Percentiles rank a stretch among this genome's conserved stretches.
phyloP scores from a whole-genome alignment of 2,113 vertebrate species.

The Perca schrenkii region DNA sequence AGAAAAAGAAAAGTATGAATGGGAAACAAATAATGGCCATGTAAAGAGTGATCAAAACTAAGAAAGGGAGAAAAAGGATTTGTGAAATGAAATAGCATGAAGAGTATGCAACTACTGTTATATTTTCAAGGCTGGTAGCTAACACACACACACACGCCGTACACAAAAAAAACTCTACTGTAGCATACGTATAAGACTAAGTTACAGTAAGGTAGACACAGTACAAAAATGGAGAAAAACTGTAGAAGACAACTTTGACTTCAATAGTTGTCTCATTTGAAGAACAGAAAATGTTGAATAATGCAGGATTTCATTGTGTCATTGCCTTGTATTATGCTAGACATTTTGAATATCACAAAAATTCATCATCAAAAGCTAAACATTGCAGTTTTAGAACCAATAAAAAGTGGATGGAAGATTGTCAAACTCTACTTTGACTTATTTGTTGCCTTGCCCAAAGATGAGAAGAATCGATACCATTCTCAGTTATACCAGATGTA shows the following conservation, averaged over 20 bases:
- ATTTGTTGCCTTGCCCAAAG: not conserved
- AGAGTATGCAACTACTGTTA: not conserved
- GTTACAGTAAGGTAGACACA: not conserved
- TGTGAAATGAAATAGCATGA: conserved; percentile 27
- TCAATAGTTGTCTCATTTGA: not conserved
- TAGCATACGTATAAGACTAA: not conserved
- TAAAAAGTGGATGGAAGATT: not conserved
- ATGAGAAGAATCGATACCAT: not conserved
- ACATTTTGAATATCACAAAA: not conserved
- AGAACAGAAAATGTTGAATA: not conserved
- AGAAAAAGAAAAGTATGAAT: conserved; percentile 20
- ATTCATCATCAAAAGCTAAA: not conserved
- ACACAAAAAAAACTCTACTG: not conserved
- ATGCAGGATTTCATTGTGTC: not conserved
- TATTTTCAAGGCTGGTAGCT: conserved; percentile 20
- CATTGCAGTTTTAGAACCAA: not conserved
- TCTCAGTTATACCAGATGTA: not conserved
- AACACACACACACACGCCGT: not conserved
- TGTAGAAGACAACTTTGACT: not conserved
- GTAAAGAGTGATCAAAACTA: conserved; percentile 14
- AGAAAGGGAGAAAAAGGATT: conserved; percentile 9
- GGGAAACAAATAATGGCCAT: conserved; percentile 28
- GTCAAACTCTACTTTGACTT: not conserved
- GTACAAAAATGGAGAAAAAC: no score
- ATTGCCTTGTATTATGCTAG: not conserved